Conservation (phyloP, 1,140 invertebrate genomes). For the Diachasmimorpha longicaudata region DNA sequence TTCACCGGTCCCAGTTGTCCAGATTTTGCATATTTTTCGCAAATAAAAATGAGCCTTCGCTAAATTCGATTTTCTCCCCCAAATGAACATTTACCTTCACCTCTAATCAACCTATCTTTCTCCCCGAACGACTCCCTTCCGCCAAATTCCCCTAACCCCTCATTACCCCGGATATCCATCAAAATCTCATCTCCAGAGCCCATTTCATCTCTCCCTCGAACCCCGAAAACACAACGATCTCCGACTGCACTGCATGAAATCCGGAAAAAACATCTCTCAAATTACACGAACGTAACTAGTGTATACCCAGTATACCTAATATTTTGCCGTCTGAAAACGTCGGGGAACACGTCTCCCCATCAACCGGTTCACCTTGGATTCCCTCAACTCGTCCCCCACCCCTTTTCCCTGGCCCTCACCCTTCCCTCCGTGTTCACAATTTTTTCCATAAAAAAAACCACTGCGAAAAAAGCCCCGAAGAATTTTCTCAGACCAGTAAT, state of each 20-base stretch:
- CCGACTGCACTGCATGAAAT: background rate
- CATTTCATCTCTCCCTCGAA: background rate
- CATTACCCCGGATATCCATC: too few relatives aligned
- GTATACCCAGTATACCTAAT: background rate
- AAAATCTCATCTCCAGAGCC: background rate
- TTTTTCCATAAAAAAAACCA: background rate
- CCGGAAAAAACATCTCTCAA: background rate
- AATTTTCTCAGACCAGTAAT: background rate
- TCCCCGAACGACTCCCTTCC: too few relatives aligned
- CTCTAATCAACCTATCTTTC: too few relatives aligned
- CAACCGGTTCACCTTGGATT: slow-evolving; percentile 10
- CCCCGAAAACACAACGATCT: background rate
- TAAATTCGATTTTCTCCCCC: too few relatives aligned
- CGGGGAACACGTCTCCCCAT: background rate
- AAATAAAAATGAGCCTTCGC: too few relatives aligned
- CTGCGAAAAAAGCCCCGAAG: background rate
- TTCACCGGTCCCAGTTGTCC: too few relatives aligned
- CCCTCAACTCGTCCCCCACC: background rate
- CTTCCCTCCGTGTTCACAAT: background rate
- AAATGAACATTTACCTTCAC: too few relatives aligned
- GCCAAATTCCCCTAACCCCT: too few relatives aligned
- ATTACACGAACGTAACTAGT: background rate
- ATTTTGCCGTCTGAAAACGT: background rate
- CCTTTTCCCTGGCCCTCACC: background rate
- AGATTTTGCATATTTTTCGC: too few relatives aligned